Evolutionary conservation across 1,140 invertebrate species (phyloP).

Genomic region (Eriocheir sinensis): DNA sequence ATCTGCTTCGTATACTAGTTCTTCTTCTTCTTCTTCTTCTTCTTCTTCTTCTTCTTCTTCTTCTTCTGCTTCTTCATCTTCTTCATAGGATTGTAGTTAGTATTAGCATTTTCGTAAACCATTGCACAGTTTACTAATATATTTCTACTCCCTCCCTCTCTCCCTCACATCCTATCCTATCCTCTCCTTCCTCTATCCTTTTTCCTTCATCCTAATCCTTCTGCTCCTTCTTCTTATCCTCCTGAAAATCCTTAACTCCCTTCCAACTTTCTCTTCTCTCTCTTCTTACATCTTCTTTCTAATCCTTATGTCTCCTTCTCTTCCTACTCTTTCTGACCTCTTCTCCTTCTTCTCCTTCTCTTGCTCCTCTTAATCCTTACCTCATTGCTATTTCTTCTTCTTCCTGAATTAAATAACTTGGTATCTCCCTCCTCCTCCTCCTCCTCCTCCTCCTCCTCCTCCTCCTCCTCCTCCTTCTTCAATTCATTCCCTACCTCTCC

Average conservation of each 20-base stretch:
- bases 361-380: background rate
- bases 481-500: background rate
- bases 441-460: slow-evolving; percentile 42
- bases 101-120: no score
- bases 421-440: background rate
- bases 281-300: background rate
- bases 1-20: no score
- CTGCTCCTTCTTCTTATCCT: background rate
- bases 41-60: background rate
- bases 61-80: background rate
- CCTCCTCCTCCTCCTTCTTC: slow-evolving; percentile 43
- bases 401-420: no score
- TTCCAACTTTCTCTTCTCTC: background rate
- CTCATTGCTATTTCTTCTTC: background rate
- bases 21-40: background rate
- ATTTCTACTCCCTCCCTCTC: background rate
- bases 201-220: background rate
- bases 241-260: no score
- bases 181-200: background rate
- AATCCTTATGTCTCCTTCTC: background rate
- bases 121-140: background rate
- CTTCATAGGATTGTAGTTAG: no score
- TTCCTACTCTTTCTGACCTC: background rate
- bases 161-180: no score
- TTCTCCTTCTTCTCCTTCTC: background rate